Evolutionary conservation across 2,888 invertebrate species (phyloP), one percentile per base, ranked within the genome.

Genomic region (Eretmocerus hayati): DNA sequence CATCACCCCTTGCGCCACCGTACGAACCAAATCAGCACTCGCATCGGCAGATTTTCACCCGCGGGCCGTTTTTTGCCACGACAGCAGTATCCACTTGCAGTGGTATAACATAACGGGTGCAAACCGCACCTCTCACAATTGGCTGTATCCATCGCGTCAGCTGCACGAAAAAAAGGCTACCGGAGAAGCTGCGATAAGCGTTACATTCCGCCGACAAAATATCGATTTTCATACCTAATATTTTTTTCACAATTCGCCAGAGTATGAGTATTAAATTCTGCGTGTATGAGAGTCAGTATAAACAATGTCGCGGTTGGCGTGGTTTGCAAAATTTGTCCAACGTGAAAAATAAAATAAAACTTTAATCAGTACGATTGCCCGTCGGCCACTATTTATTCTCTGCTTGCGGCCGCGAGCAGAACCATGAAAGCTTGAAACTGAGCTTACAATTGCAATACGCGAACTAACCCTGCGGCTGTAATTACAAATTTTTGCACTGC

Each of bases 161-260:
- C 48, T 52, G 48, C 19, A 11, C 23, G 30, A 5, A 38, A 26
- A 42, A 45, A 48, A 48, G 45, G 23, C 31, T 16, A 20, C 31
- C 16, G 8, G 40, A 13, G n/a, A n/a, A n/a, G n/a, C n/a, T n/a
- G 19, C 20, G 46, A 50, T 50, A 46, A 50, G 46, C 50, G 31
- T 39, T n/a, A 13, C 15, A 8, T 8, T 9, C n/a, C 23, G 36
- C 15, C 13, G 41, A 22, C 16, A 20, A n/a, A 19, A 37, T 42
- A 36, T 53, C 37, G 50, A 48, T 50, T 48, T 50, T 53, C 43
- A 36, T 47, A n/a, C n/a, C n/a, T n/a, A n/a, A n/a, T n/a, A n/a
- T n/a, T n/a, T n/a, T n/a, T n/a, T n/a, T n/a, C n/a, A n/a, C n/a
- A n/a, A n/a, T n/a, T n/a, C n/a, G n/a, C n/a, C n/a, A n/a, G n/a